Conservation (phyloP, 2,888 invertebrate genomes). For the Steinernema scapterisci region DNA sequence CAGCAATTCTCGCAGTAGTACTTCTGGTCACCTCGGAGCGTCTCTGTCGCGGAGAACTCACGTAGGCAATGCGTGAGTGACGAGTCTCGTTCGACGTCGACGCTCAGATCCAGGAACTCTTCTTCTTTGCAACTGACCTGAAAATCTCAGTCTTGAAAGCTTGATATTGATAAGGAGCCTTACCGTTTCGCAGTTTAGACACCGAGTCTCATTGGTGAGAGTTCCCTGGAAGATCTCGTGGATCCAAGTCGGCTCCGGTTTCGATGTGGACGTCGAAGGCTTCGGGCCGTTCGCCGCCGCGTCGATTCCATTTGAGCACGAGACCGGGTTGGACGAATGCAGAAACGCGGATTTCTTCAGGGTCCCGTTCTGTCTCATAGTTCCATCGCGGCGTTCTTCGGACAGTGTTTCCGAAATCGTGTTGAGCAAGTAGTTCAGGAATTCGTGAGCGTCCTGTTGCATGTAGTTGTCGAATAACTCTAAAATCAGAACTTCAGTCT, state of each 20-base stretch:
- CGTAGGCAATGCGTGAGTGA: constrained; percentile 83
- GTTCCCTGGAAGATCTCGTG: constrained; percentile 99
- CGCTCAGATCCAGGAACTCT: constrained; percentile 96
- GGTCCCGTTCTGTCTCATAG: constrained; percentile 72
- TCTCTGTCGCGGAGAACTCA: constrained; percentile 86
- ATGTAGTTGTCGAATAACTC: constrained; percentile 96
- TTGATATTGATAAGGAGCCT: constrained; percentile 48
- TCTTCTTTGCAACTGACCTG: constrained; percentile 94
- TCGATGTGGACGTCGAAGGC: constrained; percentile 3
- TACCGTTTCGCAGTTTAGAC: constrained; percentile 98
- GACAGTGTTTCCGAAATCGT: constrained; percentile 93
- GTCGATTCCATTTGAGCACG: background rate
- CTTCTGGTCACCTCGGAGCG: constrained; percentile 97
- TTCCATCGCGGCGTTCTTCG: constrained; percentile 78
- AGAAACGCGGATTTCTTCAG: constrained; percentile 34
- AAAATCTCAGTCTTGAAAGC: constrained; percentile 23
- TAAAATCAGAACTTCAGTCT: constrained; percentile 69
- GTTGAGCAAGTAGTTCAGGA: constrained; percentile 97
- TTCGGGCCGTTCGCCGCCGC: background rate
- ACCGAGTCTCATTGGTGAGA: constrained; percentile 96
- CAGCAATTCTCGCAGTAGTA: constrained; percentile 99
- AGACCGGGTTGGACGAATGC: constrained; percentile 9
- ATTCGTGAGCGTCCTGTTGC: constrained; percentile 98
- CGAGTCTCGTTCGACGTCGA: constrained; percentile 98
- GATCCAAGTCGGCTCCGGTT: constrained; percentile 90